Base-by-base conservation (phyloP, 53 echinoderm and acorn worm species). In the Echinarachnius parma region DNA sequence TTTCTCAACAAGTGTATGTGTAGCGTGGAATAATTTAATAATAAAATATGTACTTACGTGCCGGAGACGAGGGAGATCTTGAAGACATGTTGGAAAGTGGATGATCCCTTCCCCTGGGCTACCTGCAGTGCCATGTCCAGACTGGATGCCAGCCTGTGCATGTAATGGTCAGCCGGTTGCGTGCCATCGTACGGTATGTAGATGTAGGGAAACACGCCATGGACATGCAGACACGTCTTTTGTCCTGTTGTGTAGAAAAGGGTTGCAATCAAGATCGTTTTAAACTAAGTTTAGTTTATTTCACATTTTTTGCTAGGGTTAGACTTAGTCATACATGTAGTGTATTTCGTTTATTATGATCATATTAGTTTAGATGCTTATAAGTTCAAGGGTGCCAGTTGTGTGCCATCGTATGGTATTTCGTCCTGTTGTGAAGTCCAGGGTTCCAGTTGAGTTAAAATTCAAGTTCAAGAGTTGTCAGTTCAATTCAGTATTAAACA, bases 191-290 rank as follows among this genome's bases (percentile, higher is more conserved):
- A 85, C 5, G 90, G 90, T 45, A 96, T 80, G 65, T 96, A 96
- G 77, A 96, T 87, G 80, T 96, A 96, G 11, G 98, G 98, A 29
- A 96, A 92, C 59, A 96, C 87, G 3, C 98, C 96, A 67, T 92
- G 98, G 44, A 92, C 47, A 77, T 96, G 91, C 21, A 96, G 84
- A 62, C 98, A 92, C 18, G 96, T 91, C 76, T 96, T 96, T 46
- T 96, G 98, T 45, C 98, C 98, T 96, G 72, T 31, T 28, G 34
- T 14, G n/a, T n/a, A n/a, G n/a, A n/a, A n/a, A n/a, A n/a, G n/a
- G n/a, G n/a, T n/a, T n/a, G n/a, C n/a, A n/a, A n/a, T n/a, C n/a
- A n/a, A n/a, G n/a, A n/a, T n/a, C n/a, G n/a, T n/a, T n/a, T n/a
- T n/a, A n/a, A n/a, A n/a, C n/a, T n/a, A n/a, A n/a, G n/a, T n/a